Evolutionary conservation across 2,888 invertebrate species (phyloP).

Genomic region (Eucera pruinosa): DNA sequence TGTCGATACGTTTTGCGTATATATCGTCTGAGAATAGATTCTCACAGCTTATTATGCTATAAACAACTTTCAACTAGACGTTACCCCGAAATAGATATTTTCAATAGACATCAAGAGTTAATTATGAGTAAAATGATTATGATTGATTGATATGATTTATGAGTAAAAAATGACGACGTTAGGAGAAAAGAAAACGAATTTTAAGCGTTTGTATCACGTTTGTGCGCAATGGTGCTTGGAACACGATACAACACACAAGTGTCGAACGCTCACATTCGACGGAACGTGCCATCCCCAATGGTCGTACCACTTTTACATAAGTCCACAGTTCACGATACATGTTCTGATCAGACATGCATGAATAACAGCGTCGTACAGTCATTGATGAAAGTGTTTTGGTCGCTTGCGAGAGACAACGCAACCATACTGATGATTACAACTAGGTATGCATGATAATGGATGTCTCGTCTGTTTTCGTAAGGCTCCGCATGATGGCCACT

Average conservation of each 20-base stretch:
- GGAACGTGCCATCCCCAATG: constrained; percentile 48
- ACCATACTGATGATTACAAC: background rate
- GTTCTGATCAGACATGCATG: constrained; percentile 6
- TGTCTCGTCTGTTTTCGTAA: background rate
- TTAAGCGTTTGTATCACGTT: background rate
- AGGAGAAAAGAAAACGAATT: too few relatives aligned
- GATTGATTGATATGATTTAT: too few relatives aligned
- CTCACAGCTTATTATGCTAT: too few relatives aligned
- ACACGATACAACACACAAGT: constrained; percentile 13
- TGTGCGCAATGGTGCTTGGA: background rate
- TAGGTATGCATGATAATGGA: background rate
- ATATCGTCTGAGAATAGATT: too few relatives aligned
- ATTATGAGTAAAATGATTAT: too few relatives aligned
- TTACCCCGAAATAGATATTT: too few relatives aligned
- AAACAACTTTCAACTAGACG: too few relatives aligned
- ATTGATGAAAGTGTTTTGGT: constrained; percentile 23
- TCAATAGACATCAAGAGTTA: too few relatives aligned
- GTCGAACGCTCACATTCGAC: constrained; percentile 35
- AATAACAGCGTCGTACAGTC: constrained; percentile 16
- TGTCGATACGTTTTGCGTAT: too few relatives aligned
- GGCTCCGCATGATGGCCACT: background rate
- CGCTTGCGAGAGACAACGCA: background rate
- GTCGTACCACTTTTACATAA: constrained; percentile 57
- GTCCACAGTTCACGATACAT: constrained; percentile 23
- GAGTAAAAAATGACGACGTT: too few relatives aligned